Evolutionary conservation across 1,140 invertebrate genomes (phyloP).

Genomic region (Ylistrum balloti): DNA sequence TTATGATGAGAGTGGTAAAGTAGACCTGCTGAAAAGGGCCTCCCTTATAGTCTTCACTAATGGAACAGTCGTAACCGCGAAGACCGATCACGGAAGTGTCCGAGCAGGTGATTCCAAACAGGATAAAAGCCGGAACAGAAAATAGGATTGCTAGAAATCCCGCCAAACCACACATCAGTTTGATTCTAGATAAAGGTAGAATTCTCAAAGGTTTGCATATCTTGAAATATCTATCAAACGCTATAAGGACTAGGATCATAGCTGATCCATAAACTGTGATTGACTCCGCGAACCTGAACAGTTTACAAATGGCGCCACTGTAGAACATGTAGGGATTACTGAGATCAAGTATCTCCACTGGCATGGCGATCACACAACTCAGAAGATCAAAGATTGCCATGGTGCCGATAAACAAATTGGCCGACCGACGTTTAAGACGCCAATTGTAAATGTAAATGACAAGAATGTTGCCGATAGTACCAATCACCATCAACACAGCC

Average conservation of each 20-base stretch:
- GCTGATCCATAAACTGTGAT: constrained; percentile 63
- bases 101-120: constrained; percentile 64
- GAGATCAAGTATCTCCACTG: constrained; percentile 68
- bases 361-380: constrained; percentile 65
- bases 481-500: constrained; percentile 57
- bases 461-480: constrained; percentile 60
- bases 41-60: constrained; percentile 62
- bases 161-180: neutral
- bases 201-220: constrained; percentile 64
- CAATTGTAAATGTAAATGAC: constrained; percentile 64
- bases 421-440: constrained; percentile 55
- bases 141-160: constrained; percentile 46
- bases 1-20: constrained; percentile 58
- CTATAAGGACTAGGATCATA: constrained; percentile 62
- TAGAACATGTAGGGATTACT: constrained; percentile 66
- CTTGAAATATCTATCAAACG: constrained; percentile 64
- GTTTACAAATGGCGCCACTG: constrained; percentile 56
- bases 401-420: constrained; percentile 61
- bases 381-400: constrained; percentile 65
- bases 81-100: constrained; percentile 51
- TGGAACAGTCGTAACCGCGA: constrained; percentile 69
- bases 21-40: constrained; percentile 63
- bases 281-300: constrained; percentile 58
- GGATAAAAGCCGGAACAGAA: constrained; percentile 54
- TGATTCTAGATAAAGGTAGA: constrained; percentile 28